Evolutionary conservation across 2,113 vertebrate species (phyloP).

Genomic region (Parus major): DNA sequence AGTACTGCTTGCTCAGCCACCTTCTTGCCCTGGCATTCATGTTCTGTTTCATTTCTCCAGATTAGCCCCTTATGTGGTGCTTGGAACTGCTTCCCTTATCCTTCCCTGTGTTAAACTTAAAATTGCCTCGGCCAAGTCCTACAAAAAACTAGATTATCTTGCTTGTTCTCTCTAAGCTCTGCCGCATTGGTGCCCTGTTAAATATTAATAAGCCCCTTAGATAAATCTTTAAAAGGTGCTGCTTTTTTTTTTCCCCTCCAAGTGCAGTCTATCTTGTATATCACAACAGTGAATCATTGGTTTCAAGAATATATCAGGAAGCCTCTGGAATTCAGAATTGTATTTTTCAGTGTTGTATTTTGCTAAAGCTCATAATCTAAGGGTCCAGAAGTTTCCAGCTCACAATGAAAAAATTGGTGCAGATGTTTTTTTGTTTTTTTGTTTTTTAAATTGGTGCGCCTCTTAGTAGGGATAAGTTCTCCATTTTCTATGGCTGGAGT

Average conservation of each 20-base stretch:
- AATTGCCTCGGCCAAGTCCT: not conserved
- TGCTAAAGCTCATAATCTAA: not conserved
- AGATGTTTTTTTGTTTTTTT: not conserved
- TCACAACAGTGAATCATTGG: not conserved
- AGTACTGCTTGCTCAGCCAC: not conserved
- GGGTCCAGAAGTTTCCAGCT: not conserved
- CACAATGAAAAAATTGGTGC: not conserved
- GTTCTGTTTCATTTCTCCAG: not conserved
- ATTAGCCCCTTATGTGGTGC: not conserved
- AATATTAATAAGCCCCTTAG: slow-evolving; percentile 29
- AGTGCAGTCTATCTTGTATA: not conserved
- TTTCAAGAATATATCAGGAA: not conserved
- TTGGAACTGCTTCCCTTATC: not conserved
- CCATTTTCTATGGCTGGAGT: not conserved
- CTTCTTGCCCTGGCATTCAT: not conserved
- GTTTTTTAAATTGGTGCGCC: not conserved
- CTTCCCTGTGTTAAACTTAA: not conserved
- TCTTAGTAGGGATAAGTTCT: not conserved
- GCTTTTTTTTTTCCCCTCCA: not conserved
- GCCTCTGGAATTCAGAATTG: not conserved
- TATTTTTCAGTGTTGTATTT: not conserved
- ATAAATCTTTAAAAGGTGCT: not conserved
- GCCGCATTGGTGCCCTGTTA: slow-evolving; percentile 11
- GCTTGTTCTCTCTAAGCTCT: slow-evolving; percentile 4
- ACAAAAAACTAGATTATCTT: slow-evolving; percentile 25